These are phyloP conservation scores for Electrona antarctica DNA, from an alignment of 2,113 vertebrate species.

Conservation along the genomic window DNA sequence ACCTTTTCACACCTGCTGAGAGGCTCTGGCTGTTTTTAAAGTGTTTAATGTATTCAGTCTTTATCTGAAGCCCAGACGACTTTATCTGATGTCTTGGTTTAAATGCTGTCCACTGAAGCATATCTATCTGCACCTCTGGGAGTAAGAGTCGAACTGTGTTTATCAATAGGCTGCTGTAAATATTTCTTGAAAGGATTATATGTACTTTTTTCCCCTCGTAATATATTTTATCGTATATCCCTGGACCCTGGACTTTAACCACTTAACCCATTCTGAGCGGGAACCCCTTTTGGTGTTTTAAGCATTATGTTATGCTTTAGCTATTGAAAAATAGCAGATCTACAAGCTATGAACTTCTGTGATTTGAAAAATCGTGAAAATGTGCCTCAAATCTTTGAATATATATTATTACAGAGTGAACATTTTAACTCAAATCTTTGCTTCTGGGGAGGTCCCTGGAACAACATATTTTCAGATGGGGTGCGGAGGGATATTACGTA, in stretches of 20 bases:
- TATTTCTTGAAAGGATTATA: constrained; percentile 27
- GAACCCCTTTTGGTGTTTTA: too few relatives aligned
- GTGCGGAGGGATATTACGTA: too few relatives aligned
- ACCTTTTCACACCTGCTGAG: constrained; percentile 40
- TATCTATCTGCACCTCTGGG: constrained; percentile 30
- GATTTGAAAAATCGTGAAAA: too few relatives aligned
- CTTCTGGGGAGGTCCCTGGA: too few relatives aligned
- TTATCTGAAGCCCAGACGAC: constrained; percentile 7
- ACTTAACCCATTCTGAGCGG: too few relatives aligned
- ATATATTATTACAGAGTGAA: too few relatives aligned
- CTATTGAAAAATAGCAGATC: too few relatives aligned
- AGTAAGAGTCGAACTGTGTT: constrained; percentile 36
- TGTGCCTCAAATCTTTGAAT: too few relatives aligned
- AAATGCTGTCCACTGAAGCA: constrained; percentile 45
- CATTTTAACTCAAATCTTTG: too few relatives aligned
- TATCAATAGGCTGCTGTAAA: constrained; percentile 38
- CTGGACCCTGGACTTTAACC: constrained; percentile 12
- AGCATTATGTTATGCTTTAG: too few relatives aligned
- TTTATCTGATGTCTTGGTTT: constrained; percentile 60
- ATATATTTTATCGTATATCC: constrained; percentile 13
- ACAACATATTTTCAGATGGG: too few relatives aligned
- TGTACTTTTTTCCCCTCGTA: constrained; percentile 32
- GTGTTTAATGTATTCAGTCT: constrained; percentile 35
- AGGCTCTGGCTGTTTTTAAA: constrained; percentile 59
- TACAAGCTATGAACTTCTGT: too few relatives aligned